Evolutionary conservation across 2,888 invertebrate genomes (phyloP).

Genomic region (Stratiomys singularior): DNA sequence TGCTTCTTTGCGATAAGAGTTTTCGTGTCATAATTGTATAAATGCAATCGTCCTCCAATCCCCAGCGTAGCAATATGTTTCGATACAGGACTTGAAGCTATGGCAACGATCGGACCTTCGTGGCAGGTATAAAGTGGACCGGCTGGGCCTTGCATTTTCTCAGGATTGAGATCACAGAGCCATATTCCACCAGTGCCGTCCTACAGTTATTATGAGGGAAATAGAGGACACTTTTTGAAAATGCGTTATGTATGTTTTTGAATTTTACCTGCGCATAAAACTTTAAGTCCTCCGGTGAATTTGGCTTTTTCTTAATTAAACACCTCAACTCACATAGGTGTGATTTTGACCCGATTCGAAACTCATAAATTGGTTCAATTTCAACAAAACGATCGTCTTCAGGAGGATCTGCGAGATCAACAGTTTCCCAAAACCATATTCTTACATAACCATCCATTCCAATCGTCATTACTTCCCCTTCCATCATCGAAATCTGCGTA

Average conservation of each 20-base stretch:
- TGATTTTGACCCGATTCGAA: slow-evolving; percentile 68
- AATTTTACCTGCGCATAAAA: slow-evolving; percentile 82
- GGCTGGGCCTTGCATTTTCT: slow-evolving; percentile 65
- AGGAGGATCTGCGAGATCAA: slow-evolving; percentile 86
- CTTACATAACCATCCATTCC: slow-evolving; percentile 82
- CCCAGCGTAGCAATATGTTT: slow-evolving; percentile 79
- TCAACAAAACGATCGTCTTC: slow-evolving; percentile 83
- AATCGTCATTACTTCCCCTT: slow-evolving; percentile 63
- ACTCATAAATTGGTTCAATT: slow-evolving; percentile 88
- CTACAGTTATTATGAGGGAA: slow-evolving; percentile 63
- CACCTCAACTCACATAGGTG: slow-evolving; percentile 59
- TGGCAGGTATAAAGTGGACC: slow-evolving; percentile 74
- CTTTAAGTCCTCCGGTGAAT: slow-evolving; percentile 64
- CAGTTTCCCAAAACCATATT: slow-evolving; percentile 91
- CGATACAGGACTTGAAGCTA: slow-evolving; percentile 76
- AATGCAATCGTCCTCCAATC: slow-evolving; percentile 75
- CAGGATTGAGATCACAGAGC: slow-evolving; percentile 74
- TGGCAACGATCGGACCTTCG: slow-evolving; percentile 77
- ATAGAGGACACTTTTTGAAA: background rate
- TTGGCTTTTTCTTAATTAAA: slow-evolving; percentile 60
- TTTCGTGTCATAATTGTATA: slow-evolving; percentile 76
- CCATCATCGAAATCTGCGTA: slow-evolving; percentile 60
- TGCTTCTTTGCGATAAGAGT: slow-evolving; percentile 71
- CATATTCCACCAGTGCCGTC: slow-evolving; percentile 89
- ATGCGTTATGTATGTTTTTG: background rate